A percentile compares a stretch with the other conserved stretches of the same genome.
These are phyloP conservation scores for Acanthosoma haemorrhoidale DNA, from an alignment of 2,888 invertebrate genomes.

Conservation along the genomic window DNA sequence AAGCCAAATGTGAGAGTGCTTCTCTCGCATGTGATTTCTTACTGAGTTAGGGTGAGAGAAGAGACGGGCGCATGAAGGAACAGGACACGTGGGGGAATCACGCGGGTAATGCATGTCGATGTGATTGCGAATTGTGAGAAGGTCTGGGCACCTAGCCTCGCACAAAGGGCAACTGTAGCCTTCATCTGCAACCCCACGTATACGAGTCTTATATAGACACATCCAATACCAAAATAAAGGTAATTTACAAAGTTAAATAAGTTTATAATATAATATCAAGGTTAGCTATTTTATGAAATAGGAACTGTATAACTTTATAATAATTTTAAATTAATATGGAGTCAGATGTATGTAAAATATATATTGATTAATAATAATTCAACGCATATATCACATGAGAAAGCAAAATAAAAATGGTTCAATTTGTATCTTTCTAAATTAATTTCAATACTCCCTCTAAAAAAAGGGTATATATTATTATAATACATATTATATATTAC, in stretches of 20 bases:
- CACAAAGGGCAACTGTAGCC: slow-evolving; percentile 68
- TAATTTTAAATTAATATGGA: slow-evolving; percentile 6
- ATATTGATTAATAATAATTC: not conserved
- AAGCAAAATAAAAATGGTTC: slow-evolving; percentile 6
- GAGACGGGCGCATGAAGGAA: slow-evolving; percentile 64
- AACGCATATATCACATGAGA: slow-evolving; percentile 5
- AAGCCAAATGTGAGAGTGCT: slow-evolving; percentile 76
- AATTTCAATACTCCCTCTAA: not conserved
- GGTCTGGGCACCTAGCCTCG: slow-evolving; percentile 59
- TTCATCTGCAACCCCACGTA: slow-evolving; percentile 49
- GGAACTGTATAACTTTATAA: slow-evolving; percentile 19
- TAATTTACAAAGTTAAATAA: slow-evolving; percentile 17
- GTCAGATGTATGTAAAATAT: not conserved
- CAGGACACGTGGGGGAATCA: slow-evolving; percentile 76
- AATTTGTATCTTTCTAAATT: not conserved
- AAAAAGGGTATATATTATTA: not conserved
- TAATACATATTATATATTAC: too few species aligned
- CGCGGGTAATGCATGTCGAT: slow-evolving; percentile 78
- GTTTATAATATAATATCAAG: slow-evolving; percentile 12
- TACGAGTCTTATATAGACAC: slow-evolving; percentile 31
- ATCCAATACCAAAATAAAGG: slow-evolving; percentile 24
- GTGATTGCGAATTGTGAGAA: slow-evolving; percentile 65
- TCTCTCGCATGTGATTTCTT: slow-evolving; percentile 79
- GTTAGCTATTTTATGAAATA: slow-evolving; percentile 13
- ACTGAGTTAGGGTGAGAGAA: slow-evolving; percentile 83